phyloP scores from a whole-genome alignment of 2,888 invertebrate species.

The Drosophila setosimentum region DNA sequence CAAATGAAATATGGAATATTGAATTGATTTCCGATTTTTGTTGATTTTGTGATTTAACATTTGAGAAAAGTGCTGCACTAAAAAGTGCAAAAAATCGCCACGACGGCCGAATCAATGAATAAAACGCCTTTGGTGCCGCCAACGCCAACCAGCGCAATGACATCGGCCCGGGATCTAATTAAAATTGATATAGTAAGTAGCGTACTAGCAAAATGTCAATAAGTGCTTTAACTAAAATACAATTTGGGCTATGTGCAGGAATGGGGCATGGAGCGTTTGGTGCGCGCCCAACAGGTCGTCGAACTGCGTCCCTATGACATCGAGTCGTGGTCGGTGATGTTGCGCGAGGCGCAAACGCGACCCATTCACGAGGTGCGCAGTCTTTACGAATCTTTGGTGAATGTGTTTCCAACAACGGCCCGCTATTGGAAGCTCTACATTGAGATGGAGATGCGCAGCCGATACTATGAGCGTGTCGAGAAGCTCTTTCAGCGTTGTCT shows the following conservation, averaged over 20 bases:
- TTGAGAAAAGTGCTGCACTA: slow-evolving; percentile 3
- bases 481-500: slow-evolving; percentile 99
- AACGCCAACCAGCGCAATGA: slow-evolving; percentile 69
- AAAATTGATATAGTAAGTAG: slow-evolving; percentile 85
- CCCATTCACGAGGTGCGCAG: slow-evolving; percentile 95
- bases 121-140: slow-evolving; percentile 21
- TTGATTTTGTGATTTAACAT: neutral
- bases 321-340: slow-evolving; percentile 98
- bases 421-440: slow-evolving; percentile 99
- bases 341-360: slow-evolving; percentile 96
- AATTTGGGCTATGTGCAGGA: slow-evolving; percentile 86
- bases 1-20: slow-evolving; percentile 27
- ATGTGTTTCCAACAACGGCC: slow-evolving; percentile 97
- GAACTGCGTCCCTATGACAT: slow-evolving; percentile 96
- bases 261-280: slow-evolving; percentile 94
- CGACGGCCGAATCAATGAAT: neutral
- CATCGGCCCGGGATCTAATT: slow-evolving; percentile 83
- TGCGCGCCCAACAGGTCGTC: slow-evolving; percentile 93
- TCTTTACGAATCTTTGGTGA: slow-evolving; percentile 97
- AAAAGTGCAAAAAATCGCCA: neutral
- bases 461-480: slow-evolving; percentile 99
- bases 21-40: neutral
- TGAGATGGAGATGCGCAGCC: slow-evolving; percentile 98
- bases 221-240: neutral
- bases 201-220: neutral